phyloP scores from a whole-genome alignment of 2,888 invertebrate genomes.

The Epinotia brunnichana region DNA sequence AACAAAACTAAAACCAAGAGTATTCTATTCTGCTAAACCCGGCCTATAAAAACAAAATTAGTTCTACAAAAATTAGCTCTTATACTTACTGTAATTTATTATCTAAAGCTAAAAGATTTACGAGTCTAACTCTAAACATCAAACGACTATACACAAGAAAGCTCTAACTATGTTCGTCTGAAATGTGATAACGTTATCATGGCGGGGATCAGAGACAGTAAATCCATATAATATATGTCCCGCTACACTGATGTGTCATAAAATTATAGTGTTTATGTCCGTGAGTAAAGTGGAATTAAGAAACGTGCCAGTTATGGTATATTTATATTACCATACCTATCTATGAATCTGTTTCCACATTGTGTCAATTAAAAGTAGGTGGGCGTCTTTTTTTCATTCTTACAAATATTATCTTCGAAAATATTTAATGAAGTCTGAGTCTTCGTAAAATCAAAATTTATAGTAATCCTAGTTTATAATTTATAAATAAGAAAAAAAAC shows the following conservation, averaged over 20 bases:
- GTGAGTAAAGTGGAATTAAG: conserved; percentile 3
- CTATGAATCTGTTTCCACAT: background rate
- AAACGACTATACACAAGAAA: conserved; percentile 34
- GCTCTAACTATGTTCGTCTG: conserved; percentile 30
- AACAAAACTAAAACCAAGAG: background rate
- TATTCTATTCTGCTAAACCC: background rate
- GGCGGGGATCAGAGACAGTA: conserved; percentile 27
- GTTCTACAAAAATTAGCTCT: background rate
- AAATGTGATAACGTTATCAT: conserved; percentile 42
- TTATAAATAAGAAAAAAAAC: no score
- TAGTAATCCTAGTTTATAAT: no score
- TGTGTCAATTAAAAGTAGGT: background rate
- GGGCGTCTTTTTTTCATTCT: no score
- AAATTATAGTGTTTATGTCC: conserved; percentile 27
- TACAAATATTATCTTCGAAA: background rate
- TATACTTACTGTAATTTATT: conserved; percentile 27
- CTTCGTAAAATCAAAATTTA: background rate
- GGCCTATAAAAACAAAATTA: background rate
- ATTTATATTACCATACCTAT: no score
- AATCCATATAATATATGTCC: conserved; percentile 31
- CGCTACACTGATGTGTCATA: conserved; percentile 32
- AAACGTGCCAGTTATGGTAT: background rate
- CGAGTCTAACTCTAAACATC: conserved; percentile 23
- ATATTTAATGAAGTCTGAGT: background rate
- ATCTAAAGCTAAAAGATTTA: conserved; percentile 27